A percentile compares a stretch with the other conserved stretches of the same genome.
Conservation (phyloP, 2,888 invertebrate genomes). For the Biston stratarius region DNA sequence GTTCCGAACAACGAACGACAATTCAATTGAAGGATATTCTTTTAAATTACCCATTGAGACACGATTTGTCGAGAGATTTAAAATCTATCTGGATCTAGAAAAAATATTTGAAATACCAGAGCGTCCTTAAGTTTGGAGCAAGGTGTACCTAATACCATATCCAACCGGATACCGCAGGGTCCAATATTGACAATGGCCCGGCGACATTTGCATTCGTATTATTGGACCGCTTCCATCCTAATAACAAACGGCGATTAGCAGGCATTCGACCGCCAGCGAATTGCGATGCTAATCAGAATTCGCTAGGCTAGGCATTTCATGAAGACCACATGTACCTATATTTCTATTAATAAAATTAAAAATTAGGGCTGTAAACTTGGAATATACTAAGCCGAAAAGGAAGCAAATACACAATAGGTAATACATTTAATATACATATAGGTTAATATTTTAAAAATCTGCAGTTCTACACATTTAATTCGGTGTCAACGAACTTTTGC, state of each 20-base stretch:
- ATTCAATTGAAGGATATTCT: no score
- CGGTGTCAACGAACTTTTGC: no score
- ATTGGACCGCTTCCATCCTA: slow-evolving; percentile 47
- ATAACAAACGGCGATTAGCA: slow-evolving; percentile 50
- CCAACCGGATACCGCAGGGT: slow-evolving; percentile 41
- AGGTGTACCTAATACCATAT: slow-evolving; percentile 5
- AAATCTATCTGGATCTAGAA: no score
- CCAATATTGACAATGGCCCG: slow-evolving; percentile 56
- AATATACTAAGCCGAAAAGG: not conserved
- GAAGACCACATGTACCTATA: not conserved
- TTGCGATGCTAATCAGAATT: slow-evolving; percentile 16
- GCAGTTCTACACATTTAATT: no score
- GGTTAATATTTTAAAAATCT: no score
- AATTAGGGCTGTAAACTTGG: not conserved
- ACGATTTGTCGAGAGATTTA: no score
- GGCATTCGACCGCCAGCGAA: slow-evolving; percentile 7
- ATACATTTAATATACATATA: no score
- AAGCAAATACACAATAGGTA: no score
- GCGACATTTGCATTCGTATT: slow-evolving; percentile 59
- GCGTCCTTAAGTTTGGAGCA: not conserved
- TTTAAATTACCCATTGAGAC: no score
- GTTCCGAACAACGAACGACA: no score
- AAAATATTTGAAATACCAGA: no score
- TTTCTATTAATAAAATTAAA: not conserved
- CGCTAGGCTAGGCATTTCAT: not conserved